Conservation (phyloP, 2,113 vertebrate genomes). For the Eudyptes chrysolophus region DNA sequence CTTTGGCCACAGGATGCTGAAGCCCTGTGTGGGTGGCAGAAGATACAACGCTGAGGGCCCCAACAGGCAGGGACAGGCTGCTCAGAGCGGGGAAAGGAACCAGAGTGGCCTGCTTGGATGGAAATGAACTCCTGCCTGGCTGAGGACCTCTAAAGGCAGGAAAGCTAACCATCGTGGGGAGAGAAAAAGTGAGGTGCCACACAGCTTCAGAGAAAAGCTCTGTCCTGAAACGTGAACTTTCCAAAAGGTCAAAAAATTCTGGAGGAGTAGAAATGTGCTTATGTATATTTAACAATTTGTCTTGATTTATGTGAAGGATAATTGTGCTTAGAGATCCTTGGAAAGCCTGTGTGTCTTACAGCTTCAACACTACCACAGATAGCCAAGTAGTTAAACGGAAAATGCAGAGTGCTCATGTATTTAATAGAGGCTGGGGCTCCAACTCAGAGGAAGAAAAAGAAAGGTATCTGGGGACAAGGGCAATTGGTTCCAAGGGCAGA, state of each 20-base stretch:
- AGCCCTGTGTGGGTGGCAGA: not conserved
- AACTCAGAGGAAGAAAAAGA: not conserved
- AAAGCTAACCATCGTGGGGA: not conserved
- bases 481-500: not conserved
- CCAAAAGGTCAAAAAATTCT: not conserved
- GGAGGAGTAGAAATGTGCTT: not conserved
- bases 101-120: not conserved
- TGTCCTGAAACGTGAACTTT: not conserved
- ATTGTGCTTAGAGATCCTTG: not conserved
- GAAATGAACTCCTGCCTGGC: not conserved
- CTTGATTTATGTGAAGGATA: not conserved
- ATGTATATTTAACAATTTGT: not conserved
- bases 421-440: not conserved
- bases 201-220: not conserved
- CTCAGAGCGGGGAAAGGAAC: not conserved
- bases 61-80: not conserved
- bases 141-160: not conserved
- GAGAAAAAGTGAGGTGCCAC: not conserved
- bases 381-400: not conserved
- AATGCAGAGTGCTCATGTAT: not conserved
- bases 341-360: not conserved
- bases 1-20: not conserved
- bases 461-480: too few relatives aligned
- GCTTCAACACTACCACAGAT: not conserved
- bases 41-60: not conserved